A percentile compares a stretch with the other conserved stretches of the same genome.
These are phyloP conservation scores for Ophonus ardosiacus DNA, from an alignment of 2,888 invertebrate genomes.

Conservation along the genomic window DNA sequence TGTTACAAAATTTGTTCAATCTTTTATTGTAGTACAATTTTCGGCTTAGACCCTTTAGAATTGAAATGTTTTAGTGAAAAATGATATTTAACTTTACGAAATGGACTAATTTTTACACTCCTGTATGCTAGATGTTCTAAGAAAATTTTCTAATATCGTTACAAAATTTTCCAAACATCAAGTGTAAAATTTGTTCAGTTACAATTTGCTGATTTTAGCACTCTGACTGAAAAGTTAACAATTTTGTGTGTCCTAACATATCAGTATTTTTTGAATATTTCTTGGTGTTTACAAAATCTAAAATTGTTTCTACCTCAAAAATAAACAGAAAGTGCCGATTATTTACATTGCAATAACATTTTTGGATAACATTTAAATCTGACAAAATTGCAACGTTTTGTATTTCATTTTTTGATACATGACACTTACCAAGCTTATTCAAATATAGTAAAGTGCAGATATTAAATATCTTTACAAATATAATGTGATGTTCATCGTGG, in stretches of 20 bases:
- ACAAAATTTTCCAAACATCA: constrained; percentile 7
- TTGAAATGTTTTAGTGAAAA: no score
- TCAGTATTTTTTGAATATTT: constrained; percentile 53
- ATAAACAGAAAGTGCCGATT: constrained; percentile 47
- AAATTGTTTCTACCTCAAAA: constrained; percentile 56
- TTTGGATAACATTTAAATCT: constrained; percentile 41
- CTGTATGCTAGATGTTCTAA: constrained; percentile 13
- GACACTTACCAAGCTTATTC: constrained; percentile 33
- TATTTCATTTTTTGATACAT: constrained; percentile 32
- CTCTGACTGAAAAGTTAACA: constrained; percentile 34
- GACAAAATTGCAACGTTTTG: constrained; percentile 9
- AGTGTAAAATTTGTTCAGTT: neutral
- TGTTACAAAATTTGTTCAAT: no score
- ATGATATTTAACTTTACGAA: no score
- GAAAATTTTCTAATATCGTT: neutral
- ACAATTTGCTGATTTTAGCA: constrained; percentile 16
- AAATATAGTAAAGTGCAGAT: constrained; percentile 20
- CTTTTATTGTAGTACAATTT: no score
- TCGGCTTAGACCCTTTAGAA: no score
- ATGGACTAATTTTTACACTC: no score
- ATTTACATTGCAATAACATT: constrained; percentile 47
- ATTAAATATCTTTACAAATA: constrained; percentile 29
- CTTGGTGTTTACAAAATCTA: constrained; percentile 39
- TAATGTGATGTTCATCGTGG: constrained; percentile 46
- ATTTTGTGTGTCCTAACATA: constrained; percentile 48